Evolutionary conservation across 2,888 invertebrate genomes (phyloP).

Genomic region (Lycaena phlaeas): DNA sequence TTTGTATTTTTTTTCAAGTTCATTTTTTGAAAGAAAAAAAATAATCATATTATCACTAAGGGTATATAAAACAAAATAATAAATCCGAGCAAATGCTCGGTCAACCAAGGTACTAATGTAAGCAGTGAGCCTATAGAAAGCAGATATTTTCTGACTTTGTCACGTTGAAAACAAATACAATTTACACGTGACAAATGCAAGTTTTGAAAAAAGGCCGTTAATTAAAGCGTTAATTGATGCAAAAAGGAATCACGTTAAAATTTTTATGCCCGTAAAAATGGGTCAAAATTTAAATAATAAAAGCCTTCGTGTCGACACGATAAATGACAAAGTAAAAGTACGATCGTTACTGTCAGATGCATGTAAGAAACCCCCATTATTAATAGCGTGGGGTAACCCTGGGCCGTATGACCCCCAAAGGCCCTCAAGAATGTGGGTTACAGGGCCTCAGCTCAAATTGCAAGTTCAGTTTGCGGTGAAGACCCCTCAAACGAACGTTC

Average conservation of each 20-base stretch:
- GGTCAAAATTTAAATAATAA: slow-evolving; percentile 34
- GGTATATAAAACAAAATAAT: too few species aligned
- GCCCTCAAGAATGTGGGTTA: slow-evolving; percentile 25
- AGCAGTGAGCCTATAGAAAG: too few species aligned
- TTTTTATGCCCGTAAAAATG: slow-evolving; percentile 20
- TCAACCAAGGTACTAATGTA: too few species aligned
- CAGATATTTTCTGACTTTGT: too few species aligned
- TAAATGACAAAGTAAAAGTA: slow-evolving; percentile 51
- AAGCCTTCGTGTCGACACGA: slow-evolving; percentile 31
- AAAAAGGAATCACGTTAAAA: slow-evolving; percentile 19
- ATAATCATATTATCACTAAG: too few species aligned
- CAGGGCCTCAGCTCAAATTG: slow-evolving; percentile 16
- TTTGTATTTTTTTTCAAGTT: too few species aligned
- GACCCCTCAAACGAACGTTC: not conserved
- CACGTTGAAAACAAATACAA: too few species aligned
- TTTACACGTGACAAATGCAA: too few species aligned
- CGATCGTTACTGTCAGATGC: slow-evolving; percentile 64
- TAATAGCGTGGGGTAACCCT: slow-evolving; percentile 43
- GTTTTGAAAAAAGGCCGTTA: not conserved
- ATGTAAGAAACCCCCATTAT: slow-evolving; percentile 56
- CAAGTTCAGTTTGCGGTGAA: slow-evolving; percentile 8
- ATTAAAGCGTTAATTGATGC: slow-evolving; percentile 21
- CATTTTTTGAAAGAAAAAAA: too few species aligned
- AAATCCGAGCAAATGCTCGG: too few species aligned
- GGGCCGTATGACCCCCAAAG: slow-evolving; percentile 20